Percentiles rank a stretch among this genome's conserved stretches.
phyloP scores from a whole-genome alignment of 2,113 vertebrate genomes.

The Pterocles burchelli region DNA sequence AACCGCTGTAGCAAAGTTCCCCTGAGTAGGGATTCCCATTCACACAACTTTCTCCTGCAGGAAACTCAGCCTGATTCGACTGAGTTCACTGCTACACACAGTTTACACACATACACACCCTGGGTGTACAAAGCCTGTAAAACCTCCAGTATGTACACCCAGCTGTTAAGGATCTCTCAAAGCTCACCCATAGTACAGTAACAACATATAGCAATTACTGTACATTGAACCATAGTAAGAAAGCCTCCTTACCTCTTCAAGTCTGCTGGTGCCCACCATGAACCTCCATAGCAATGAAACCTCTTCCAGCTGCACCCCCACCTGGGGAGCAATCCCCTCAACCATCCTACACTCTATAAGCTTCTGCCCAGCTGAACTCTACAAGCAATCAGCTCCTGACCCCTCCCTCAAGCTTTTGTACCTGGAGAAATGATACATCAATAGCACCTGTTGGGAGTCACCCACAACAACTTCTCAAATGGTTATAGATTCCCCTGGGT shows the following conservation, averaged over 20 bases:
- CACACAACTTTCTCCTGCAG: neutral
- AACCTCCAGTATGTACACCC: accelerated
- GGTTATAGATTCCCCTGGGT: too few relatives aligned
- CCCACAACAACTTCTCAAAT: too few relatives aligned
- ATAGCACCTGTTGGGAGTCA: neutral
- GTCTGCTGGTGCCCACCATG: accelerated
- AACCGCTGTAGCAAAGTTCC: accelerated
- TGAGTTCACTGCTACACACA: neutral
- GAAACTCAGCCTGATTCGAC: accelerated
- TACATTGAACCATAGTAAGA: accelerated
- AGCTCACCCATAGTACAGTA: accelerated
- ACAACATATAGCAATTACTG: accelerated
- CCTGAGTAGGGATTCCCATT: neutral
- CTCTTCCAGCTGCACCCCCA: neutral
- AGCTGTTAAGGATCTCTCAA: neutral
- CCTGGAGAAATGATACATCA: accelerated
- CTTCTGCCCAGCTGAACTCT: neutral
- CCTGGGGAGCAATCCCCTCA: neutral
- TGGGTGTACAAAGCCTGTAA: accelerated
- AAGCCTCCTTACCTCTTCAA: too few relatives aligned
- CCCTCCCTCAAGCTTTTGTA: neutral
- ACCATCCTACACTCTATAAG: too few relatives aligned
- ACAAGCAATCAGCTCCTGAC: neutral
- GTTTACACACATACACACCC: accelerated
- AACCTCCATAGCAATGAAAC: accelerated